phyloP scores from a whole-genome alignment of 2,797 vertebrate species.

The Melanotaenia nigrans region DNA sequence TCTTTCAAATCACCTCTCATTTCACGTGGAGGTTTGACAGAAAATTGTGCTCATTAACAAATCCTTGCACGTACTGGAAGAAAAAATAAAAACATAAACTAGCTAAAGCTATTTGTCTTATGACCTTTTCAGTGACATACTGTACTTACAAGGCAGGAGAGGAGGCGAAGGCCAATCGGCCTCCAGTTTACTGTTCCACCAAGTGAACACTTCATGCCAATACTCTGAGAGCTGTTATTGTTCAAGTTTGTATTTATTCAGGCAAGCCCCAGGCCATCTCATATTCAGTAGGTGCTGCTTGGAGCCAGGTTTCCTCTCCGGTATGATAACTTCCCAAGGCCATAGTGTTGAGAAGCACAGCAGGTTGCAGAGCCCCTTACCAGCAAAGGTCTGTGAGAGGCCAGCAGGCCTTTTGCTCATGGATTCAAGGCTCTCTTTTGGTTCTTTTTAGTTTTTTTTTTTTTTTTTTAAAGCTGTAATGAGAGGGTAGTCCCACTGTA shows the following conservation, averaged over 20 bases:
- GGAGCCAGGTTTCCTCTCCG: conserved; percentile 28
- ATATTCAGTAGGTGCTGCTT: conserved; percentile 58
- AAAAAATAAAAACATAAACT: neutral
- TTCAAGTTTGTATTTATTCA: conserved; percentile 66
- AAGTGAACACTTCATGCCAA: conserved; percentile 35
- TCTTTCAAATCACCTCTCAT: conserved; percentile 21
- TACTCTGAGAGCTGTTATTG: conserved; percentile 60
- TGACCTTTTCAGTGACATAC: conserved; percentile 57
- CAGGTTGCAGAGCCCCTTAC: conserved; percentile 23
- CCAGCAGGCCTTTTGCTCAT: conserved; percentile 14
- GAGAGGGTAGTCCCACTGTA: conserved; percentile 13
- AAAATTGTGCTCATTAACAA: conserved; percentile 18
- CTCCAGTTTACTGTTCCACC: conserved; percentile 48
- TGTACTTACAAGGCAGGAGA: conserved; percentile 44
- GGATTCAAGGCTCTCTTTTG: conserved; percentile 37
- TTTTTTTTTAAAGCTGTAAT: conserved; percentile 32
- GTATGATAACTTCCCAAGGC: conserved; percentile 51
- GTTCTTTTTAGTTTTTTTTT: no score
- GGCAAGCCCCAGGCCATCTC: conserved; percentile 47
- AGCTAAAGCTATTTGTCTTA: conserved; percentile 29
- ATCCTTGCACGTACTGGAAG: neutral
- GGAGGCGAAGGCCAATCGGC: conserved; percentile 39
- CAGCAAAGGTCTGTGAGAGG: conserved; percentile 15
- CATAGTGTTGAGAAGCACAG: conserved; percentile 27
- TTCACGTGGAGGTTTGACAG: conserved; percentile 10